Evolutionary conservation across 1,140 invertebrate species (phyloP).

Genomic region (Psilanteris sp.): DNA sequence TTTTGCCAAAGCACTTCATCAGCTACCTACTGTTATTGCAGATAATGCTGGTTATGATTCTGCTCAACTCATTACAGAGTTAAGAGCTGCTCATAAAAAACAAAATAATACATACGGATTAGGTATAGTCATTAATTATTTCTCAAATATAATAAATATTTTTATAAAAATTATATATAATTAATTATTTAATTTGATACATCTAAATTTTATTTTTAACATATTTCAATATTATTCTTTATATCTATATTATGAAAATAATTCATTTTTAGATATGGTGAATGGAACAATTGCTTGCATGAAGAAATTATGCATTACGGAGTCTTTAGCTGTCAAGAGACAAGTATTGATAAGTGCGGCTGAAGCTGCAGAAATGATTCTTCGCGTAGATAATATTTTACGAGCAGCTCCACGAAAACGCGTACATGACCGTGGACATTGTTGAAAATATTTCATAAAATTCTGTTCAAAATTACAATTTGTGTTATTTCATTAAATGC

Average conservation of each 20-base stretch:
- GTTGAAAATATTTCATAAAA: slow-evolving; percentile 81
- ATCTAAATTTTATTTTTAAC: too few species aligned
- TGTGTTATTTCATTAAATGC: too few species aligned
- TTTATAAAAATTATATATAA: too few species aligned
- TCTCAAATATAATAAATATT: too few species aligned
- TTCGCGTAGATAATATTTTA: slow-evolving; percentile 98
- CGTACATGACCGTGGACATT: slow-evolving; percentile 91
- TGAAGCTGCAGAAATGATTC: slow-evolving; percentile 99
- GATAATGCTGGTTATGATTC: slow-evolving; percentile 99
- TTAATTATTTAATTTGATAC: too few species aligned
- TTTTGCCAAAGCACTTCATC: slow-evolving; percentile 92
- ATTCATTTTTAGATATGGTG: slow-evolving; percentile 95
- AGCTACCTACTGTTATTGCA: slow-evolving; percentile 96
- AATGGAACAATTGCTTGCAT: slow-evolving; percentile 92
- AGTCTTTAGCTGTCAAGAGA: slow-evolving; percentile 97
- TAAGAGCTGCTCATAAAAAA: slow-evolving; percentile 94
- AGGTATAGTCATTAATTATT: too few species aligned
- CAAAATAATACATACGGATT: slow-evolving; percentile 88
- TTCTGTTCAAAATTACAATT: too few species aligned
- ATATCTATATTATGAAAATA: too few species aligned
- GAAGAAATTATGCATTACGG: slow-evolving; percentile 93
- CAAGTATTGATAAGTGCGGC: slow-evolving; percentile 96
- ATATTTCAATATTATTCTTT: too few species aligned
- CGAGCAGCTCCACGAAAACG: slow-evolving; percentile 96
- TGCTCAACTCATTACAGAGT: slow-evolving; percentile 93